These are phyloP conservation scores for Oscarella lobularis DNA, from an alignment of 37 sponge, comb jelly and placozoan species.

Conservation along the genomic window DNA sequence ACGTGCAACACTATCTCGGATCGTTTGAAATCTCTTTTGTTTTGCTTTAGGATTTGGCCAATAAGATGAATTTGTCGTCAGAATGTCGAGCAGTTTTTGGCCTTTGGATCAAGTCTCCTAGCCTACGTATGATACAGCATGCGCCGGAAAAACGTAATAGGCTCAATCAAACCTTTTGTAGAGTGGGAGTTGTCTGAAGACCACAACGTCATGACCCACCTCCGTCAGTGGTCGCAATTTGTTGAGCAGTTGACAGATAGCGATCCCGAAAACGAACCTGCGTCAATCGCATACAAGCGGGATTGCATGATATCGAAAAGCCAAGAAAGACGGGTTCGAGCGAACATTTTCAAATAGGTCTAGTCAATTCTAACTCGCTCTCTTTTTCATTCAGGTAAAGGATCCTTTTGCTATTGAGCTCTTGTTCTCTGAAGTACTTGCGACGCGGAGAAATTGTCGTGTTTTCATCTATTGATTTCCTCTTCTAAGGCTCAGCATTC, in stretches of 20 bases:
- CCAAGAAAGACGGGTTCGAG: not conserved
- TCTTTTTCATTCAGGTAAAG: too few species aligned
- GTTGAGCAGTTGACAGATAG: not conserved
- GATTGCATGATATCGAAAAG: not conserved
- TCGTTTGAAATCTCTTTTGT: not conserved
- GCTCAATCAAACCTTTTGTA: too few species aligned
- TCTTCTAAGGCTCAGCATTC: not conserved
- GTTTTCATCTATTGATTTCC: too few species aligned
- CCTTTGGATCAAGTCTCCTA: not conserved
- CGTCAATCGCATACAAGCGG: not conserved
- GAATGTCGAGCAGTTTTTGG: not conserved
- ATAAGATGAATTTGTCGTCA: not conserved
- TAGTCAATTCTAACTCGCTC: too few species aligned
- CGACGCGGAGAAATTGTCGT: too few species aligned
- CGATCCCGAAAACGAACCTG: not conserved
- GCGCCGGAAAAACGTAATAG: too few species aligned
- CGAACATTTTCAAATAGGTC: too few species aligned
- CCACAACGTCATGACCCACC: not conserved
- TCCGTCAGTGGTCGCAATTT: not conserved
- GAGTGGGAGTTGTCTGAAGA: constrained; percentile 1
- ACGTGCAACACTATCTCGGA: too few species aligned
- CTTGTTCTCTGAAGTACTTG: not conserved
- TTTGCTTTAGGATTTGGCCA: not conserved
- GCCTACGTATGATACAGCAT: not conserved
- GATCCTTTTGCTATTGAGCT: not conserved